These are phyloP conservation scores for Hippocampus comes DNA, from an alignment of 2,113 vertebrate species.

Conservation along the genomic window DNA sequence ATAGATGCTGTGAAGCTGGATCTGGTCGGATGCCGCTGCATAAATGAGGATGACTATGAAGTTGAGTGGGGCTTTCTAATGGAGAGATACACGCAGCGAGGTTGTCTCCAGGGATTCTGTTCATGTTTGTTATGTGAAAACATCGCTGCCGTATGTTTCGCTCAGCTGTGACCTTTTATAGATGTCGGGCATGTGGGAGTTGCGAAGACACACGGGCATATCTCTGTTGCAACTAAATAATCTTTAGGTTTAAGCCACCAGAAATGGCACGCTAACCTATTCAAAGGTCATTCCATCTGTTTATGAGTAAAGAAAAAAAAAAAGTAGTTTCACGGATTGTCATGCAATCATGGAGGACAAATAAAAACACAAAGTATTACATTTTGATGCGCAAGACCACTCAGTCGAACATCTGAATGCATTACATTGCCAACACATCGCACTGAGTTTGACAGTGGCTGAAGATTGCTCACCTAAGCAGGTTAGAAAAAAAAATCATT, in stretches of 20 bases:
- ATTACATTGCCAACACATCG: not conserved
- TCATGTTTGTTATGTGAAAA: conserved; percentile 52
- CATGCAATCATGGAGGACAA: not conserved
- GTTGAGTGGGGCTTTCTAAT: conserved; percentile 45
- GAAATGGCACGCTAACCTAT: conserved; percentile 26
- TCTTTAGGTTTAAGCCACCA: conserved; percentile 28
- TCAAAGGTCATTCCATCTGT: conserved; percentile 4
- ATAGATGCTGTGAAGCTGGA: not conserved
- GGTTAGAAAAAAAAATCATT: not conserved
- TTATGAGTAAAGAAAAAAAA: conserved; percentile 8
- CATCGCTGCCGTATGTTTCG: conserved; percentile 45
- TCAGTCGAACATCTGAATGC: not conserved
- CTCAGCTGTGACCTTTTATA: conserved; percentile 59
- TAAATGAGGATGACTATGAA: conserved; percentile 27
- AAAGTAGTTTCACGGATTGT: conserved; percentile 16
- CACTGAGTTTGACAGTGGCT: too few species aligned
- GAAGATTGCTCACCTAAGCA: not conserved
- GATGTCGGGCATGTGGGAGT: conserved; percentile 44
- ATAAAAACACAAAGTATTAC: conserved; percentile 3
- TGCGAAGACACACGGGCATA: conserved; percentile 27
- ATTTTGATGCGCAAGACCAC: not conserved
- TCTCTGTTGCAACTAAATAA: conserved; percentile 31
- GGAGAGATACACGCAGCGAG: conserved; percentile 35
- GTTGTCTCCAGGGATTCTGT: conserved; percentile 52
- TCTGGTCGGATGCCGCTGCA: not conserved